Conservation (phyloP, 2,113 vertebrate species). For the Hypocryptadius cinnamomeus region DNA sequence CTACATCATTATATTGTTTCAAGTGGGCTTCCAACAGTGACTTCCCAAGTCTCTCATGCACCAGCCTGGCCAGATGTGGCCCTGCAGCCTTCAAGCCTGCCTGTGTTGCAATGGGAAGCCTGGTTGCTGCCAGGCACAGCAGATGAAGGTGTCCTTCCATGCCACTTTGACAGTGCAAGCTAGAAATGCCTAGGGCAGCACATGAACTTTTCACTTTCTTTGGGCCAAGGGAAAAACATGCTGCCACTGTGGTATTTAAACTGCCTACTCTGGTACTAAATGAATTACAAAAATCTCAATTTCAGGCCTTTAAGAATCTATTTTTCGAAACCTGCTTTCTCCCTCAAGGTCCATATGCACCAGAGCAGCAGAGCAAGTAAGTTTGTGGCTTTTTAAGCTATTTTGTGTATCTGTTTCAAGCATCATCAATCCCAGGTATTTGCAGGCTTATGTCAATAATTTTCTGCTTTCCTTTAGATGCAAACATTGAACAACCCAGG, state of each 20-base stretch:
- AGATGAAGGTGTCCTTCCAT: not conserved
- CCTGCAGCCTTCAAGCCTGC: not conserved
- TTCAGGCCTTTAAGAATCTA: not conserved
- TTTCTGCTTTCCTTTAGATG: not conserved
- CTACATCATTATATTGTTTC: not conserved
- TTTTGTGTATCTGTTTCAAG: not conserved
- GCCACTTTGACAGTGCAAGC: not conserved
- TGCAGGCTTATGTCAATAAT: not conserved
- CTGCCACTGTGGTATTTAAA: not conserved
- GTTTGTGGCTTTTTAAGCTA: not conserved
- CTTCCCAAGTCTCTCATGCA: not conserved
- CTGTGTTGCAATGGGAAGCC: not conserved
- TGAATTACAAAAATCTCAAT: not conserved
- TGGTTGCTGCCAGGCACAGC: not conserved
- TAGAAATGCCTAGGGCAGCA: not conserved
- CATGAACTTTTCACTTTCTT: not conserved
- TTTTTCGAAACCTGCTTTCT: not conserved
- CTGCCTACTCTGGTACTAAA: not conserved
- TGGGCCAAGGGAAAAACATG: not conserved
- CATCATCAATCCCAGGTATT: not conserved
- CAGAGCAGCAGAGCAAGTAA: not conserved
- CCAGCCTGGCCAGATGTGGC: not conserved
- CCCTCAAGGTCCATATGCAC: not conserved
- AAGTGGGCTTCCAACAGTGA: not conserved
- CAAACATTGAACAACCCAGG: not conserved